Conservation (phyloP, 2,113 vertebrate genomes). For the Lepus americanus region DNA sequence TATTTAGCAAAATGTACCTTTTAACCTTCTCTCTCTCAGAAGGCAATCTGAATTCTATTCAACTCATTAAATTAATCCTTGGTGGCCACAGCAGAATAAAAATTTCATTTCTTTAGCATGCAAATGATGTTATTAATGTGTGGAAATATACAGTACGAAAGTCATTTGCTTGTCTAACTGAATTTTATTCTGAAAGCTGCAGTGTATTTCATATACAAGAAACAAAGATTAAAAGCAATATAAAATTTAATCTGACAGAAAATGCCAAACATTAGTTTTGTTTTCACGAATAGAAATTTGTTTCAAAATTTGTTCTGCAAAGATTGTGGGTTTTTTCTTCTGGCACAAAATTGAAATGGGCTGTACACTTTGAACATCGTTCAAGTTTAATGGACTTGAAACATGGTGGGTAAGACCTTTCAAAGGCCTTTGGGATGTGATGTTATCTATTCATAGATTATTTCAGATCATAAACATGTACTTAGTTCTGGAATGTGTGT, state of each 20-base stretch:
- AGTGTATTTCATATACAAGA: slow-evolving; percentile 45
- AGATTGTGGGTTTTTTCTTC: not conserved
- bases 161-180: slow-evolving; percentile 71
- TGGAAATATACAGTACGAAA: slow-evolving; percentile 82
- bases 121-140: slow-evolving; percentile 83
- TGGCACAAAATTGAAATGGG: not conserved
- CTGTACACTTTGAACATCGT: not conserved
- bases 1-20: slow-evolving; percentile 88
- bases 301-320: slow-evolving; percentile 58
- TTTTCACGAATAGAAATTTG: slow-evolving; percentile 54
- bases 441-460: not conserved
- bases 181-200: slow-evolving; percentile 76
- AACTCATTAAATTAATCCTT: slow-evolving; percentile 89
- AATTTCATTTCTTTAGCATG: slow-evolving; percentile 86
- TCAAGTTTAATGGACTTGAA: not conserved
- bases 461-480: not conserved
- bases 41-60: slow-evolving; percentile 83
- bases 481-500: not conserved
- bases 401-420: not conserved
- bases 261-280: slow-evolving; percentile 44
- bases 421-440: not conserved
- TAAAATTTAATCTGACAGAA: slow-evolving; percentile 73
- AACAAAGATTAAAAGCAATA: slow-evolving; percentile 51
- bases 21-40: slow-evolving; percentile 86
- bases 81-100: slow-evolving; percentile 84